Base-by-base conservation (phyloP, 1,140 invertebrate species). In the Dendroctonus valens region DNA sequence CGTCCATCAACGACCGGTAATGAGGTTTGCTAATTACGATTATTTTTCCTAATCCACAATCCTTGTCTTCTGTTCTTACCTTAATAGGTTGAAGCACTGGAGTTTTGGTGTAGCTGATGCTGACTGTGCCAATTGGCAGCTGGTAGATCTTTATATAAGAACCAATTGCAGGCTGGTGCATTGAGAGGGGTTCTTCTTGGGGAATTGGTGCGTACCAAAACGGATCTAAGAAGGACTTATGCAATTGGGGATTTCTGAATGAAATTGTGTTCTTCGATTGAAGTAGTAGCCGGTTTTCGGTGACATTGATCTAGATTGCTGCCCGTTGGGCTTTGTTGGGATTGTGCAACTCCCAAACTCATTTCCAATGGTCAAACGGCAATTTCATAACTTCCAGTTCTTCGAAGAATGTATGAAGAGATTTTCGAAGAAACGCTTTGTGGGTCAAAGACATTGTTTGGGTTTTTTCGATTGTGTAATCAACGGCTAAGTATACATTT, bases 201-300 rank as follows among this genome's bases (percentile, higher is more conserved):
- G 42, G 65, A 67, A 67, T 67, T 60, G 58, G 65, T 67, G 65
- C 65, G 51, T 67, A 53, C 57, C 41, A 59, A 59, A 46, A 60
- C 65, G 65, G 65, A 67, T 67, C 65, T 60, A 7, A 51, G 64
- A 65, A 65, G 51, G 38, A 15, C 40, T 65, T 65, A 65, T 65
- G 62, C n/a, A 37, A 5, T 46, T 54, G 50, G 64, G 64, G 48
- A 58, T 59, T 65, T 65, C 55, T 65, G 64, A 65, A 65, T 65
- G 64, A 65, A 65, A 53, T 53, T 53, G 2, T 44, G 8, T 5
- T 41, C 15, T 40, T 8, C 11, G 38, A 54, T 38, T 12, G 59
- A 14, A 7, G 41, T 63, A 38, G 12, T 42, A 41, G 15, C 12
- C 7, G 15, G 26, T 11, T 46, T 59, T 48, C 49, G 57, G 37